Percentiles rank a stretch among this genome's conserved stretches.
Evolutionary conservation across 2,888 invertebrate species (phyloP).

Genomic region (Mythimna albipuncta): DNA sequence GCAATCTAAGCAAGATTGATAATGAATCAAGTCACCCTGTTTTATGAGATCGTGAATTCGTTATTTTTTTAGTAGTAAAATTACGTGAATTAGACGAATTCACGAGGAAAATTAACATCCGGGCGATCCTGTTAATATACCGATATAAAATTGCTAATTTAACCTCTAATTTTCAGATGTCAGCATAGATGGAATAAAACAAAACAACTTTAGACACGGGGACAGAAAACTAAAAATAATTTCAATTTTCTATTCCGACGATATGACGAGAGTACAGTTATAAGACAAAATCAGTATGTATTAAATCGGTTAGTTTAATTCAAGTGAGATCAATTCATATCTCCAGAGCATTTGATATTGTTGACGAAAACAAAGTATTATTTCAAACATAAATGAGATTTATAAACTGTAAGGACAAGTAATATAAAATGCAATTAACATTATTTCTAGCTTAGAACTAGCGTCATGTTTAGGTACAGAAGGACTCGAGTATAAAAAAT

Average conservation of each 20-base stretch:
- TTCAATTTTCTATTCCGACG: constrained; percentile 37
- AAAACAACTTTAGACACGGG: neutral
- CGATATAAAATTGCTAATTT: neutral
- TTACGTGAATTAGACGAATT: neutral
- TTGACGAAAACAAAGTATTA: constrained; percentile 22
- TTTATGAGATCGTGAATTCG: neutral
- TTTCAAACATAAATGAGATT: constrained; percentile 21
- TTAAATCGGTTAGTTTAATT: constrained; percentile 40
- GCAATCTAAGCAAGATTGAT: neutral
- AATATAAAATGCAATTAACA: constrained; percentile 47
- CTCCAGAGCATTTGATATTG: constrained; percentile 38
- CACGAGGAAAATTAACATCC: neutral
- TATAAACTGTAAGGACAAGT: constrained; percentile 39
- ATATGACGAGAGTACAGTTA: constrained; percentile 19
- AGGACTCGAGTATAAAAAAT: constrained; percentile 53
- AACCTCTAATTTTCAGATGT: neutral
- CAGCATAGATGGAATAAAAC: neutral
- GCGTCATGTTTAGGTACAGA: constrained; percentile 48
- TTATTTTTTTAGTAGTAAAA: neutral
- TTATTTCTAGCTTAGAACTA: constrained; percentile 55
- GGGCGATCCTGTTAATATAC: neutral
- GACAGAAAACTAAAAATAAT: constrained; percentile 8
- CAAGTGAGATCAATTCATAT: constrained; percentile 48
- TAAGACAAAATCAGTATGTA: constrained; percentile 12
- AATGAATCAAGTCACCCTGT: neutral